These are phyloP conservation scores for Actinernus sp. DNA, from an alignment of 92 coral and sea anemone genomes.

Conservation along the genomic window DNA sequence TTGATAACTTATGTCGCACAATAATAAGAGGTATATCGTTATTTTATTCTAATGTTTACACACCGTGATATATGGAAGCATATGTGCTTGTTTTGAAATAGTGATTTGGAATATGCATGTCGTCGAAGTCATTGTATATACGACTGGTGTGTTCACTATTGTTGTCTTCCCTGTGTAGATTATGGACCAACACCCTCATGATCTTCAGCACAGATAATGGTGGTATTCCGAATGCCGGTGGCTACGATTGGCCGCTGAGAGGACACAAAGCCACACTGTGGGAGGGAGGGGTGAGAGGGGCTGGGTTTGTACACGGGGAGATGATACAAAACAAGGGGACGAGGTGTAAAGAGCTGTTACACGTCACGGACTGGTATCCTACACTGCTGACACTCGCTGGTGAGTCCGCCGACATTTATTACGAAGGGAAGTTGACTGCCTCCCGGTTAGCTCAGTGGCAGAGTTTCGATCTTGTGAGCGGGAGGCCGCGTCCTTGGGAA, in stretches of 20 bases:
- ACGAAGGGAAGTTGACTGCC: no score
- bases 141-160: background rate
- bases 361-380: slow-evolving; percentile 81
- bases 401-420: no score
- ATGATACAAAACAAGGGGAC: slow-evolving; percentile 53
- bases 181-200: slow-evolving; percentile 67
- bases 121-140: background rate
- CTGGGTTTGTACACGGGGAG: slow-evolving; percentile 66
- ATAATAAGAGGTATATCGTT: no score
- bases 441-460: no score
- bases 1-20: no score
- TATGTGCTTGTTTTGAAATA: no score
- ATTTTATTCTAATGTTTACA: no score
- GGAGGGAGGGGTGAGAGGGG: slow-evolving; percentile 86
- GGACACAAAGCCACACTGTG: slow-evolving; percentile 63
- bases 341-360: slow-evolving; percentile 55
- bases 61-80: no score
- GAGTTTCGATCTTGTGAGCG: no score
- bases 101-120: background rate
- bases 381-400: slow-evolving; percentile 68
- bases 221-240: slow-evolving; percentile 57
- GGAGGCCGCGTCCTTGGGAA: no score
- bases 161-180: slow-evolving; percentile 14
- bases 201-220: slow-evolving; percentile 74
- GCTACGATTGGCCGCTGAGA: slow-evolving; percentile 78